phyloP scores from a whole-genome alignment of 2,113 vertebrate species.

The Alaudala cheleensis region DNA sequence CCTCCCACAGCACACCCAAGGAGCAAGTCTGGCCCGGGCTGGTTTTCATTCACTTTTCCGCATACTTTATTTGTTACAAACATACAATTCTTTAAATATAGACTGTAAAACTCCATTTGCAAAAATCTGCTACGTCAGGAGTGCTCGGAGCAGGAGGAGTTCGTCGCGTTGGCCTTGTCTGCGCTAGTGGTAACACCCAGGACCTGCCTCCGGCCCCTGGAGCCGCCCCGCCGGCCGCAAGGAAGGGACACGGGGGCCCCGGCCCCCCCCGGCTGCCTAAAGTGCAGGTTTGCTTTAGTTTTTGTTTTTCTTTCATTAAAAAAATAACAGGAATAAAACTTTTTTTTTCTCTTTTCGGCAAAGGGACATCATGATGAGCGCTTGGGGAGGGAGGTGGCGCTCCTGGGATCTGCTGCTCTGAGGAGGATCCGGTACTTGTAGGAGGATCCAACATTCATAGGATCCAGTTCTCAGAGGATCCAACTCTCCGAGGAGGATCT shows the following conservation, averaged over 20 bases:
- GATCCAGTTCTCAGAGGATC: neutral
- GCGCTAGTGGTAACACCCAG: slow-evolving; percentile 79
- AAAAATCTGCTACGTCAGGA: slow-evolving; percentile 83
- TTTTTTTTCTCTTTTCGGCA: slow-evolving; percentile 66
- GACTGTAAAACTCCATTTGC: slow-evolving; percentile 88
- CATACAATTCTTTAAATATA: slow-evolving; percentile 88
- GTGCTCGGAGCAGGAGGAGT: slow-evolving; percentile 76
- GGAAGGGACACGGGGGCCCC: neutral
- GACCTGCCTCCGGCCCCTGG: slow-evolving; percentile 73
- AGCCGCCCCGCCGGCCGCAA: slow-evolving; percentile 63
- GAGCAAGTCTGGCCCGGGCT: neutral
- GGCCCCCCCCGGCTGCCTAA: slow-evolving; percentile 73
- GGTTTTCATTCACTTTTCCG: slow-evolving; percentile 79
- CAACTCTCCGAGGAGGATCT: neutral
- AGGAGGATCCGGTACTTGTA: neutral
- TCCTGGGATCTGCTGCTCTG: neutral
- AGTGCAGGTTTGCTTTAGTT: slow-evolving; percentile 77
- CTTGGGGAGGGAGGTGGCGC: neutral
- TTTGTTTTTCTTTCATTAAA: slow-evolving; percentile 77
- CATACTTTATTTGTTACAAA: slow-evolving; percentile 89
- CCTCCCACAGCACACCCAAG: rapidly evolving
- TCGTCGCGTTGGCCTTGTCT: slow-evolving; percentile 49
- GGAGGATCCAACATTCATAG: neutral
- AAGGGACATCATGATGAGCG: slow-evolving; percentile 64
- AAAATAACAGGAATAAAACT: slow-evolving; percentile 80